Conservation (phyloP, 2,113 vertebrate species). For the Hymenochirus boettgeri region DNA sequence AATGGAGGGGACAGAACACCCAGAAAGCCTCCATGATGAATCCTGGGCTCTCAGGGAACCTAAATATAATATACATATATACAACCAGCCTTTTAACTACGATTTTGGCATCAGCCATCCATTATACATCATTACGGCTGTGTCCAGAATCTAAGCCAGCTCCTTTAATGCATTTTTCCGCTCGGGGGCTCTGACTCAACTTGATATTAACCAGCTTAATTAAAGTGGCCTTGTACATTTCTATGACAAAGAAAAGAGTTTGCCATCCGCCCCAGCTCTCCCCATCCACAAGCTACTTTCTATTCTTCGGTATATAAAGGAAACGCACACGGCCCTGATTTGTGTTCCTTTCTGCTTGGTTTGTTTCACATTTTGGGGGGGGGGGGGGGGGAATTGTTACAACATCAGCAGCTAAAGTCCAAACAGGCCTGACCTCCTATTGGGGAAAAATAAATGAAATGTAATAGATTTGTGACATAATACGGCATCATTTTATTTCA, state of each 20-base stretch:
- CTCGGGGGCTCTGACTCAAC: slow-evolving; percentile 50
- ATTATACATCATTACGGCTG: slow-evolving; percentile 44
- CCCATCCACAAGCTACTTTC: neutral
- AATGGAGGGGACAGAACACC: neutral
- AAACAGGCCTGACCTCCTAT: too few relatives aligned
- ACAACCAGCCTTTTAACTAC: neutral
- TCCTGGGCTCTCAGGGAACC: slow-evolving; percentile 1
- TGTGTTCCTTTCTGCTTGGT: neutral
- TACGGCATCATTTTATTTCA: too few relatives aligned
- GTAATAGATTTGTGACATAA: too few relatives aligned
- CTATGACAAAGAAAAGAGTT: slow-evolving; percentile 49
- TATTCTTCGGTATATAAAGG: neutral
- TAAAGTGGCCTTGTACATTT: slow-evolving; percentile 57
- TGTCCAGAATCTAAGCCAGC: slow-evolving; percentile 47
- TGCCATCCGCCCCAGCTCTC: neutral
- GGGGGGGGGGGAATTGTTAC: too few relatives aligned
- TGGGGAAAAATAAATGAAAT: too few relatives aligned
- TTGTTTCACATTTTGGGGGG: too few relatives aligned
- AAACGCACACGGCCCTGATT: neutral
- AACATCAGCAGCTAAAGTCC: too few relatives aligned
- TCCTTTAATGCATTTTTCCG: slow-evolving; percentile 55
- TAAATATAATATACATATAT: too few relatives aligned
- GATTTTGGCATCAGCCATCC: slow-evolving; percentile 46
- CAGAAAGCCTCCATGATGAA: neutral
- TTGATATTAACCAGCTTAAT: slow-evolving; percentile 59